These are phyloP conservation scores for Rotaria socialis DNA, from an alignment of 2,888 invertebrate species.

Conservation along the genomic window DNA sequence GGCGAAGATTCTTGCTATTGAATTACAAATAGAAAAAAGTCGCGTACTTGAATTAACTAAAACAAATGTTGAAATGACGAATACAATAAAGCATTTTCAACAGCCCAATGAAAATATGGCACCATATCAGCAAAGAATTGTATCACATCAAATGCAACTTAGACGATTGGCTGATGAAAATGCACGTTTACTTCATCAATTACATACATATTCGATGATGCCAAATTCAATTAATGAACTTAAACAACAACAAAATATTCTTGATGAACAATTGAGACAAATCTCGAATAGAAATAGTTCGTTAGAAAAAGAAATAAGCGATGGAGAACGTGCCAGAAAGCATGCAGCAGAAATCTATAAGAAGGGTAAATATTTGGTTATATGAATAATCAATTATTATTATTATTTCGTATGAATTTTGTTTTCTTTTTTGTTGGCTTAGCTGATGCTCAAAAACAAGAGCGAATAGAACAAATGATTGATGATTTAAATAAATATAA, in stretches of 20 bases:
- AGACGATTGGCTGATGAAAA: not conserved
- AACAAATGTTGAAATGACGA: not conserved
- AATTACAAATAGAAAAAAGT: not conserved
- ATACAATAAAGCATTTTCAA: not conserved
- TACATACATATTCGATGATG: not conserved
- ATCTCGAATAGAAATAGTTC: not conserved
- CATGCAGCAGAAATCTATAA: not conserved
- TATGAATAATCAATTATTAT: not conserved
- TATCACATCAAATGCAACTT: not conserved
- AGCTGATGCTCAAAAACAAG: constrained; percentile 14
- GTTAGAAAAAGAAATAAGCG: not conserved
- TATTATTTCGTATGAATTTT: too few relatives aligned
- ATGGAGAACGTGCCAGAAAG: not conserved
- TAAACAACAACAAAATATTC: not conserved
- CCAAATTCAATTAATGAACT: not conserved
- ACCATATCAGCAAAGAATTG: not conserved
- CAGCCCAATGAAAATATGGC: not conserved
- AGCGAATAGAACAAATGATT: not conserved
- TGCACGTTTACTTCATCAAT: not conserved
- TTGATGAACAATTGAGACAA: not conserved
- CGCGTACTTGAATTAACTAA: not conserved
- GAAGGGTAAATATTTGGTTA: not conserved
- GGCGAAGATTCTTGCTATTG: not conserved
- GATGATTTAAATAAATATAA: constrained; percentile 12
- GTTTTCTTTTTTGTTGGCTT: not conserved